phyloP scores from a whole-genome alignment of 2,888 invertebrate species.

The Ectobius pallidus region DNA sequence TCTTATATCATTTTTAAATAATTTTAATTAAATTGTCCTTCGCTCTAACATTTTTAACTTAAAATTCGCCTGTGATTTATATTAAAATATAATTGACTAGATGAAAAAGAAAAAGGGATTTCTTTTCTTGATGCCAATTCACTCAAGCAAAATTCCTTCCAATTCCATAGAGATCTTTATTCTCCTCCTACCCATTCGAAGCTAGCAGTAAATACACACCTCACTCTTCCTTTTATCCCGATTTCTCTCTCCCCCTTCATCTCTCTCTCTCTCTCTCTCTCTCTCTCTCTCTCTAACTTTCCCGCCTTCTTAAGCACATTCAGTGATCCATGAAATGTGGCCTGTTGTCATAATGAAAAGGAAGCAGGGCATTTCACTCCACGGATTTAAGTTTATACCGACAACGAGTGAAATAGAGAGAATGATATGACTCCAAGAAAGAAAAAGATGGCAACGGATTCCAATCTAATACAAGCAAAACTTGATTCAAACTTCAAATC shows the following conservation, averaged over 20 bases:
- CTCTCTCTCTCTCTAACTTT: neutral
- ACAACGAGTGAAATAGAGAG: conserved; percentile 2
- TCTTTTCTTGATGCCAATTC: neutral
- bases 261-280: too few relatives aligned
- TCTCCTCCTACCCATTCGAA: neutral
- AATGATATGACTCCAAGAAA: conserved; percentile 1
- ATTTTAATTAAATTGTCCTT: too few relatives aligned
- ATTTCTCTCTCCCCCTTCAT: too few relatives aligned
- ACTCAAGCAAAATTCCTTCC: neutral
- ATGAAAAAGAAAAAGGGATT: neutral
- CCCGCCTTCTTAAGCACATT: conserved; percentile 8
- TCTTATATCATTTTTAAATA: too few relatives aligned
- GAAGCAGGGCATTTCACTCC: conserved; percentile 26
- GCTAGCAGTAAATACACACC: neutral
- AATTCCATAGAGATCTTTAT: neutral
- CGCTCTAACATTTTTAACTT: too few relatives aligned
- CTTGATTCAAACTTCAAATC: conserved; percentile 29
- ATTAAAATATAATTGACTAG: too few relatives aligned
- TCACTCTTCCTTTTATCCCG: too few relatives aligned
- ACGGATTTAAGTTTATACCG: conserved; percentile 34
- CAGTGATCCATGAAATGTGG: conserved; percentile 24
- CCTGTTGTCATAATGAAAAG: conserved; percentile 34
- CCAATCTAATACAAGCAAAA: conserved; percentile 22
- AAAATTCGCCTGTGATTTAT: too few relatives aligned
- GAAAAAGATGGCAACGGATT: neutral